phyloP scores from a whole-genome alignment of 2,888 invertebrate genomes.

The Dione vanillae region DNA sequence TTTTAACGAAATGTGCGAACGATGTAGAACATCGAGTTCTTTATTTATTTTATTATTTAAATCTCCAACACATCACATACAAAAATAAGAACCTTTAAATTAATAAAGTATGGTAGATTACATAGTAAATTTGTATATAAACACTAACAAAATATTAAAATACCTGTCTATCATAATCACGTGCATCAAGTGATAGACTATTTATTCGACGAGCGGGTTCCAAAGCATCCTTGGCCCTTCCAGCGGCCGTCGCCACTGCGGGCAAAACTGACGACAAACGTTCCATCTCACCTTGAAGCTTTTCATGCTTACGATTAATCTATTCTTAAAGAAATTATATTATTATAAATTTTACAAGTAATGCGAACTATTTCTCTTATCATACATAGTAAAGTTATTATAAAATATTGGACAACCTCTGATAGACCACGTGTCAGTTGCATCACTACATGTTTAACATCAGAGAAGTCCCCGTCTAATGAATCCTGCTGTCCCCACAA shows the following conservation, averaged over 20 bases:
- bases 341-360: background rate
- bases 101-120: too few species aligned
- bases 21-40: too few species aligned
- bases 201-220: constrained; percentile 57
- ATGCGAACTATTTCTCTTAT: too few species aligned
- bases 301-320: constrained; percentile 73
- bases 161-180: constrained; percentile 74
- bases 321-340: constrained; percentile 30
- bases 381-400: background rate
- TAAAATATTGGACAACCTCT: constrained; percentile 57
- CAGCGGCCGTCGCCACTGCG: constrained; percentile 65
- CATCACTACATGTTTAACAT: constrained; percentile 71
- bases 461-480: constrained; percentile 65
- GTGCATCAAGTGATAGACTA: constrained; percentile 54
- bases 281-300: constrained; percentile 68
- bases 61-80: too few species aligned
- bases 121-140: background rate
- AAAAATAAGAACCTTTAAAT: too few species aligned
- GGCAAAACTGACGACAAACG: constrained; percentile 67
- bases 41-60: too few species aligned
- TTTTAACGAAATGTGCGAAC: too few species aligned
- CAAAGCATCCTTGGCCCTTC: constrained; percentile 66
- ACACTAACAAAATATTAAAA: constrained; percentile 6
- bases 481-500: constrained; percentile 61
- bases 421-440: constrained; percentile 69